Evolutionary conservation across 2,797 vertebrate genomes (phyloP).

Genomic region (Alectoris magna): DNA sequence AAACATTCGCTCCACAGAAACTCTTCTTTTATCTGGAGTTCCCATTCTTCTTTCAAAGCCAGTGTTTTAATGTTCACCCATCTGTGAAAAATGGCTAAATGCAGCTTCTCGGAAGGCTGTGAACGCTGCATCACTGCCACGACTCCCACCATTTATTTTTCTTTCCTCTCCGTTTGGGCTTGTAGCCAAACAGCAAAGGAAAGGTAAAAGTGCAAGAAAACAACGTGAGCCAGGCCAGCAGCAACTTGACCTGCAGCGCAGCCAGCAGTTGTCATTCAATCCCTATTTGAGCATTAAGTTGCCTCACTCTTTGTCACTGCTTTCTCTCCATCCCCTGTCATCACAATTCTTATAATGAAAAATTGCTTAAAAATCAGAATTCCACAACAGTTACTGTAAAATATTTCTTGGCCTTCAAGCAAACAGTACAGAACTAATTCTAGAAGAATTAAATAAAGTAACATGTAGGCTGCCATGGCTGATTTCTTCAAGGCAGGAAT

Average conservation of each 20-base stretch:
- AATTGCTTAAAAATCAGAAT: slow-evolving; percentile 44
- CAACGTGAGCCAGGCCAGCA: neutral
- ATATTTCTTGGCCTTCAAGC: slow-evolving; percentile 64
- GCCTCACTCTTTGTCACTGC: slow-evolving; percentile 10
- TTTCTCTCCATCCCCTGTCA: slow-evolving; percentile 38
- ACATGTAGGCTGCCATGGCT: slow-evolving; percentile 70
- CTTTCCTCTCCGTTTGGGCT: neutral
- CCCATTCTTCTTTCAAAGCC: neutral
- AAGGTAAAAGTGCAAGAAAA: slow-evolving; percentile 4
- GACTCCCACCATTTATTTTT: neutral
- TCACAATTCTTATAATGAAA: slow-evolving; percentile 34
- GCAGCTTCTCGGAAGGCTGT: slow-evolving; percentile 18
- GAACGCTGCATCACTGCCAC: neutral
- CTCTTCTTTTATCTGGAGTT: neutral
- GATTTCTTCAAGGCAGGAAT: slow-evolving; percentile 67
- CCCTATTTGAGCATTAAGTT: neutral
- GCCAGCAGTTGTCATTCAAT: neutral
- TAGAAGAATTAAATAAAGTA: slow-evolving; percentile 78
- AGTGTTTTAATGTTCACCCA: slow-evolving; percentile 8
- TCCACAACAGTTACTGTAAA: slow-evolving; percentile 30
- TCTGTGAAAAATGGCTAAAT: slow-evolving; percentile 24
- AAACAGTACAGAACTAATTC: slow-evolving; percentile 72
- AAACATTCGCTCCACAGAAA: neutral
- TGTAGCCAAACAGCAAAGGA: slow-evolving; percentile 5
- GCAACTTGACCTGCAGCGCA: neutral